Percentiles rank a stretch among this genome's conserved stretches.
phyloP scores from a whole-genome alignment of 2,888 invertebrate genomes.

The Hirtodrosophila trivittata region DNA sequence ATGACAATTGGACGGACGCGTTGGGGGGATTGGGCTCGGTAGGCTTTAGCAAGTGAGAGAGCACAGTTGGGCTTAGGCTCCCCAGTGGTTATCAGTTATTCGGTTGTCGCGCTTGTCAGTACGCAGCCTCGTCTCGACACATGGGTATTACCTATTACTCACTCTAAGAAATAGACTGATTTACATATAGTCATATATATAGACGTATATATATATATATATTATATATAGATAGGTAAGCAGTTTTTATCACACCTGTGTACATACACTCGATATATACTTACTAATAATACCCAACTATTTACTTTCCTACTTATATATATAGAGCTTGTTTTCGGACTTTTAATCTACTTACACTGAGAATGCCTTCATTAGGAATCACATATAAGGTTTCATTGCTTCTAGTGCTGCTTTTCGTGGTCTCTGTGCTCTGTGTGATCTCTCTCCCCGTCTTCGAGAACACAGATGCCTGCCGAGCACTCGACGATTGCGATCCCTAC shows the following conservation, averaged over 20 bases:
- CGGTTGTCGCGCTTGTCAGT: constrained; percentile 28
- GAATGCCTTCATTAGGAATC: constrained; percentile 24
- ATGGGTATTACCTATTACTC: constrained; percentile 10
- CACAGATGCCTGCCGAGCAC: constrained; percentile 41
- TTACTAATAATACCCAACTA: not conserved
- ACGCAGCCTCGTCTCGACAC: constrained; percentile 10
- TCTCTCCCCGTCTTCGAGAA: constrained; percentile 53
- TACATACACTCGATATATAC: constrained; percentile 3
- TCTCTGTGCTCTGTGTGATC: constrained; percentile 42
- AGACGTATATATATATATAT: constrained; percentile 6
- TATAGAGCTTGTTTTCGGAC: not conserved
- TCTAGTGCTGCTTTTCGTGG: constrained; percentile 42
- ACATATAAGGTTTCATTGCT: constrained; percentile 35
- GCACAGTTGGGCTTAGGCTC: constrained; percentile 37
- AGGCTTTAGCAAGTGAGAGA: not conserved
- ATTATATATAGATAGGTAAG: constrained; percentile 11
- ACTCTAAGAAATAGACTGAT: not conserved
- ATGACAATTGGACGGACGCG: constrained; percentile 49
- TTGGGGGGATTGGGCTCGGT: constrained; percentile 15
- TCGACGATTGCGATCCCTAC: constrained; percentile 72
- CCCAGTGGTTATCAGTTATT: constrained; percentile 57
- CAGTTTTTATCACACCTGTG: constrained; percentile 25
- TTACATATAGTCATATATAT: constrained; percentile 1
- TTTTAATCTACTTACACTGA: constrained; percentile 15
- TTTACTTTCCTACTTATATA: no score